Evolutionary conservation across 2,888 invertebrate species (phyloP), one percentile per base, ranked within the genome.

Genomic region (Brenthis ino): DNA sequence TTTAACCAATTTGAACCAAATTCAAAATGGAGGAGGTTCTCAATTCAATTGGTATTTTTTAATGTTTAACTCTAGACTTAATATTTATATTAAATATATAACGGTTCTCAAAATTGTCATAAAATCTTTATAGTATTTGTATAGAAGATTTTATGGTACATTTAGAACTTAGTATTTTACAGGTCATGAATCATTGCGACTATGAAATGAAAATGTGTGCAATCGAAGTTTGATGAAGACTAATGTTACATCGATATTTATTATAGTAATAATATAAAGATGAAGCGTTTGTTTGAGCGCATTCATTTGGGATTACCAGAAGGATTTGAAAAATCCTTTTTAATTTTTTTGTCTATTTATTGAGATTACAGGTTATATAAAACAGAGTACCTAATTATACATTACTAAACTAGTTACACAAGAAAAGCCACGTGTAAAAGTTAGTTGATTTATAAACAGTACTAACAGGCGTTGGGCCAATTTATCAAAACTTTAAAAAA

Each of bases 171-270:
- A 33, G 12, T 60, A 50, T 50, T 50, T 50, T 60, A 60, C 60
- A 60, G 12, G 60, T 50, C 48, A 60, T 60, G 16, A 60, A 50
- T 60, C 60, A 60, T 33, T 60, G 33, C 6, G 50, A 50, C 28
- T 60, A 48, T 33, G 28, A 4, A 50, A 60, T 50, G 60, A 60
- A 60, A 50, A n/a, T 60, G 48, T 11, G 33, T n/a, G n/a, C 58
- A 48, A 50, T 60, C 24, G 58, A 60, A 47, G 48, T 60, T 2
- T 28, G 58, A 50, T 33, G 50, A 60, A 60, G 50, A 60, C 60
- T 60, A 60, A 60, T 33, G 12, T 50, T 28, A 16, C 60, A 50
- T 33, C 28, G 50, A 50, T 60, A 48, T 60, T 50, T 50, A 60
- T 60, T 60, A 60, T 50, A 60, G 48, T 33, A 28, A 6, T 13